Evolutionary conservation across 1,140 invertebrate genomes (phyloP), one percentile per base, ranked within the genome.

Genomic region (Parapsyche elsis): DNA sequence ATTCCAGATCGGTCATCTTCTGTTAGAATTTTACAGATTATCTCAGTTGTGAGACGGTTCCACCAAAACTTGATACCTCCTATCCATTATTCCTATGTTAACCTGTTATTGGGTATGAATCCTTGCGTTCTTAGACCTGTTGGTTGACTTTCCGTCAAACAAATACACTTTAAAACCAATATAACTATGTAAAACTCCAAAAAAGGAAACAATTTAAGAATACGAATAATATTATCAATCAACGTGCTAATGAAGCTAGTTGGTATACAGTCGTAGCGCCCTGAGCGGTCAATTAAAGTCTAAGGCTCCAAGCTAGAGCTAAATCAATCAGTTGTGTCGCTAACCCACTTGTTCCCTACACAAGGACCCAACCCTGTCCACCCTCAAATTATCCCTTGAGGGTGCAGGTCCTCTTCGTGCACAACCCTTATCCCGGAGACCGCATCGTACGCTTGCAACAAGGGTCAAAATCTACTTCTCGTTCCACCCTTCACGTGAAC

Each of bases 371-470:
- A 46, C 45, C 45, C 12, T 46, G 45, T 53, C 2, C 49, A 53
- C 16, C 49, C 49, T 53, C 49, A 53, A 53, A 53, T 53, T 53
- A 53, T 53, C 49, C 49, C 49, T 53, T 4, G 12, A 53, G 49
- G 10, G 49, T 16, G 16, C 10, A 10, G 1, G 16, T 16, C 49
- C 49, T 53, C 10, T 10, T 53, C 12, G 5, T 46, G 45, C 45
- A 46, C 45, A 46, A 46, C 45, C 45, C 49, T 14, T 53, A 10
- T 53, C 49, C 49, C 1, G 49, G 12, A 53, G 49, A 53, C 49
- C 49, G 49, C 49, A 53, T 53, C 49, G 30, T 16, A 53, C n/a
- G 49, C 49, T 53, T 53, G 49, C 49, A 53, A 53, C 49, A 53
- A 53, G 49, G 49, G 49, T 53, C 49, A 53, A 53, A 53, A 53